phyloP scores from a whole-genome alignment of 2,797 vertebrate genomes.

The Remorina albescens region DNA sequence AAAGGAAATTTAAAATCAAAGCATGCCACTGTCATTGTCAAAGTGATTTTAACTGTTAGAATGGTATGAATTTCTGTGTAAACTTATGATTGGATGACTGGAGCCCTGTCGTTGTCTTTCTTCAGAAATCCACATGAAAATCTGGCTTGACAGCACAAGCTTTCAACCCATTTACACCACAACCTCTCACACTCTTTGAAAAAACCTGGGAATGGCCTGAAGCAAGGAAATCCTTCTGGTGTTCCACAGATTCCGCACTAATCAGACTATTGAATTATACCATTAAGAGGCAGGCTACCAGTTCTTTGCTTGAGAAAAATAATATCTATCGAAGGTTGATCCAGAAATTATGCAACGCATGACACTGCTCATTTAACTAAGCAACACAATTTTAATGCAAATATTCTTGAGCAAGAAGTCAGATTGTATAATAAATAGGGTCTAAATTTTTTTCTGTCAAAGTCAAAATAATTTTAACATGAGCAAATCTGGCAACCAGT shows the following conservation, averaged over 20 bases:
- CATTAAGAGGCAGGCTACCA: not conserved
- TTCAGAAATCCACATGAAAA: constrained; percentile 80
- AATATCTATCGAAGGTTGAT: no score
- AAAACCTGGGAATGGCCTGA: constrained; percentile 81
- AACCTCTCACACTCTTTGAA: constrained; percentile 72
- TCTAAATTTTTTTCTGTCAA: not conserved
- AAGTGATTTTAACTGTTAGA: constrained; percentile 88
- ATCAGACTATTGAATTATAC: not conserved
- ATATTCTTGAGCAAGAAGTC: not conserved
- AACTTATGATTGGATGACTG: constrained; percentile 92
- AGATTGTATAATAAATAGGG: not conserved
- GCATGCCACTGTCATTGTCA: constrained; percentile 89
- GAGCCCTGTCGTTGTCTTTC: constrained; percentile 89
- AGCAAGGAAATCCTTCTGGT: not conserved
- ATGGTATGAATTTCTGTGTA: constrained; percentile 98
- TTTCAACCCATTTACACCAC: constrained; percentile 66
- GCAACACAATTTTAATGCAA: not conserved
- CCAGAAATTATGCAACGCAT: no score
- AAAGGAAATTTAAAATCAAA: constrained; percentile 68
- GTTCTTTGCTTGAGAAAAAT: no score
- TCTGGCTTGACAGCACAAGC: constrained; percentile 69
- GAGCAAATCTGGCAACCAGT: not conserved
- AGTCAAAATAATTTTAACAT: not conserved
- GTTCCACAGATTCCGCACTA: not conserved
- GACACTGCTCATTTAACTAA: no score